These are phyloP conservation scores for Campoletis sonorensis DNA, from an alignment of 1,140 invertebrate species.

Conservation along the genomic window DNA sequence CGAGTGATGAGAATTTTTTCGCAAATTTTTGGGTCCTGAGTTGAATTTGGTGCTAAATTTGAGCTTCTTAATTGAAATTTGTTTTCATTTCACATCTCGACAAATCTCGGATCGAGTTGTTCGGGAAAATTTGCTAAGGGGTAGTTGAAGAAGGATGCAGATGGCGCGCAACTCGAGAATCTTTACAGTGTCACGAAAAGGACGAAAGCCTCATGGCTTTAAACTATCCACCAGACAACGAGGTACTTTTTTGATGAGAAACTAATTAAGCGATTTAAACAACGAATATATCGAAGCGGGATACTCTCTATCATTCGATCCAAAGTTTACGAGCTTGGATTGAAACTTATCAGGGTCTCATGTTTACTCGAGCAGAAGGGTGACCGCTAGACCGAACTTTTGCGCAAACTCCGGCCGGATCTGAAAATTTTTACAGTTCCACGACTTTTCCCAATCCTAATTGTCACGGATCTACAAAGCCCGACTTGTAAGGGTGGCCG, in stretches of 20 bases:
- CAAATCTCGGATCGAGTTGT: neutral
- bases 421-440: neutral
- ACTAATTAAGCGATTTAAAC: neutral
- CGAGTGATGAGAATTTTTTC: neutral
- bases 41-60: no score
- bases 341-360: neutral
- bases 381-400: neutral
- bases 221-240: neutral
- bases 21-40: neutral
- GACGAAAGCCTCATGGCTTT: neutral
- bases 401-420: neutral
- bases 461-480: neutral
- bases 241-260: constrained; percentile 26
- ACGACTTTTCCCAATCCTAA: neutral
- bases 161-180: constrained; percentile 32
- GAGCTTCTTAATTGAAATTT: neutral
- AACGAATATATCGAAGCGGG: neutral
- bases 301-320: neutral
- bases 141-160: constrained; percentile 14
- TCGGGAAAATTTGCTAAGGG: neutral
- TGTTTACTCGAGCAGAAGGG: constrained; percentile 14
- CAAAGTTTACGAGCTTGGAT: neutral
- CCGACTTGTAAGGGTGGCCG: neutral
- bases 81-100: neutral
- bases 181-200: constrained; percentile 5